A percentile compares a stretch with the other conserved stretches of the same genome.
Conservation (phyloP, 2,888 invertebrate genomes). For the Ichneumoninae sp. region DNA sequence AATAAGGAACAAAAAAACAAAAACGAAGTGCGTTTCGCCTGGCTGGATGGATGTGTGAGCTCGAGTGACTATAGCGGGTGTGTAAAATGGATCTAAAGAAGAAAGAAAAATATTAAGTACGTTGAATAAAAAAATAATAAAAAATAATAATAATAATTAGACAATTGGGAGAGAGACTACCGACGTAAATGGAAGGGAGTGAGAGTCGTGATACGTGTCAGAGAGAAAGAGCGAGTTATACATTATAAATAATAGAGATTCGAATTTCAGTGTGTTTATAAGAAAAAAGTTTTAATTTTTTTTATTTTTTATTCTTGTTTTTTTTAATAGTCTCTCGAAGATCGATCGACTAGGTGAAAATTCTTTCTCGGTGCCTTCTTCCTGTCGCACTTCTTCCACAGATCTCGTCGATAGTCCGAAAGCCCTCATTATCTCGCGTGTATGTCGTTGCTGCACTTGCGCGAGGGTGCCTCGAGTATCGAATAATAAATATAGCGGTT, state of each 20-base stretch:
- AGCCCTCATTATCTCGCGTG: slow-evolving; percentile 51
- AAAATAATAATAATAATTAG: slow-evolving; percentile 33
- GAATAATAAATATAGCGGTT: slow-evolving; percentile 2
- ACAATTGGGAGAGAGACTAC: slow-evolving; percentile 36
- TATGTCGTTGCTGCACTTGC: slow-evolving; percentile 57
- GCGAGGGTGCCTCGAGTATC: slow-evolving; percentile 55
- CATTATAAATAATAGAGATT: slow-evolving; percentile 33
- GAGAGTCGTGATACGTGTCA: slow-evolving; percentile 47
- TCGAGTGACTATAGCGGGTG: slow-evolving; percentile 25
- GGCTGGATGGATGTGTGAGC: slow-evolving; percentile 51
- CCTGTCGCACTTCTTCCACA: slow-evolving; percentile 73
- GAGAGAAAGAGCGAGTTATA: slow-evolving; percentile 20
- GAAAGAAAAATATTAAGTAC: no score
- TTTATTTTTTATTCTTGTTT: slow-evolving; percentile 21
- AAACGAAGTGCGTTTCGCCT: slow-evolving; percentile 63
- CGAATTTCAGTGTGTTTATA: slow-evolving; percentile 13
- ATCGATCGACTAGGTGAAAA: slow-evolving; percentile 67
- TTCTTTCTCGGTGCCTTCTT: slow-evolving; percentile 78
- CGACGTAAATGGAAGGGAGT: slow-evolving; percentile 44
- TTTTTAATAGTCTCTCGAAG: slow-evolving; percentile 39
- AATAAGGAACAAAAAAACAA: slow-evolving; percentile 41
- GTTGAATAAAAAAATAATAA: slow-evolving; percentile 21
- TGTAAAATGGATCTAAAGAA: not conserved
- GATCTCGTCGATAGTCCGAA: slow-evolving; percentile 52
- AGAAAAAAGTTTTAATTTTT: not conserved